Evolutionary conservation across 30 jellyfish, hydroid and myxozoan genomes (phyloP), one percentile per base, ranked within the genome.

Genomic region (Aurelia coerulea): DNA sequence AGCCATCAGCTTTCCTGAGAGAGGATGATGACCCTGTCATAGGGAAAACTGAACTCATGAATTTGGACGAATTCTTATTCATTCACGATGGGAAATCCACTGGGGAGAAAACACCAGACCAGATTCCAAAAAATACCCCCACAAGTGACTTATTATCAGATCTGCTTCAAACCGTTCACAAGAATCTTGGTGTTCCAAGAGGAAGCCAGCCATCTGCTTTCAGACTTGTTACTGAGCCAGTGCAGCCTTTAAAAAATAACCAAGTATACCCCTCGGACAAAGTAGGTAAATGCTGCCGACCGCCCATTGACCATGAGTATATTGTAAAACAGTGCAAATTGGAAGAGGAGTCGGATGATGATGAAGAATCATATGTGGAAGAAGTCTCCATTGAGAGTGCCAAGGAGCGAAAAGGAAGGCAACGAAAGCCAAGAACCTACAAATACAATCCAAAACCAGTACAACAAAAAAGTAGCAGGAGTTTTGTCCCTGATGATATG

Each of bases 391-490:
- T 46, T 39, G 46, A 65, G 42, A 0, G 35, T 65, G 53, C 14
- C 76, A 65, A 46, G 42, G 65, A 77, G 51, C 68, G 18, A 12
- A 77, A 77, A 60, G 10, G 75, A 59, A 87, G 62, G 54, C 67
- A 79, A 49, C 79, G 96, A 46, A 92, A 81, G 75, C 90, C 88
- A 32, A 84, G 97, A 15, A 87, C 96, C 3, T 92, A 92, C 73
- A 92, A 79, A 64, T 92, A 92, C 74, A 87, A 92, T 64, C 98
- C 98, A 56, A 92, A 92, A 69, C 98, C 98, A 51, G 88, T 92
- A 42, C 98, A 86, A 65, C 96, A 92, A 17, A 92, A 92, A 76
- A 89, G 74, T 17, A 67, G 75, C 62, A 84, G 96, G 52, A 59
- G 86, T 31, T 86, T 87, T 67, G 98, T 92, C 11, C 98, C 98